A percentile compares a stretch with the other conserved stretches of the same genome.
Conservation (phyloP, 2,113 vertebrate genomes). For the Paramormyrops kingsleyae region DNA sequence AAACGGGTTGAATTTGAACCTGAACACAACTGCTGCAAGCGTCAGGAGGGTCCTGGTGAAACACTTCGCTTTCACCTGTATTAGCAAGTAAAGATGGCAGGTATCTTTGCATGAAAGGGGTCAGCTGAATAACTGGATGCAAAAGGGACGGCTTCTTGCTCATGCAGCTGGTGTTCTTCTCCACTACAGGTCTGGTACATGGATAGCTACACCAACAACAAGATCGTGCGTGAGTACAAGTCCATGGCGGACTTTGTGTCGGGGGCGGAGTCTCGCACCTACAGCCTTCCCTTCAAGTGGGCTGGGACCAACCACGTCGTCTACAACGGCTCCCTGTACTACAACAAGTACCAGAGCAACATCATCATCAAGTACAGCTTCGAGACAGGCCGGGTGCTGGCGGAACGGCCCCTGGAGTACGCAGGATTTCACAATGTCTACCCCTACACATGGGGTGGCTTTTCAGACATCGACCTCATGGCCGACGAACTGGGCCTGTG, state of each 20-base stretch:
- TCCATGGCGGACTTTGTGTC: constrained; percentile 83
- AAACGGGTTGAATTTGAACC: background rate
- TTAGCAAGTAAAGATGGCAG: background rate
- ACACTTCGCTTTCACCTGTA: background rate
- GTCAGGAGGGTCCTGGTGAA: background rate
- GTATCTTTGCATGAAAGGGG: background rate
- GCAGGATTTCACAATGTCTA: constrained; percentile 97
- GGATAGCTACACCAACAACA: constrained; percentile 96
- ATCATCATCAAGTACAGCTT: constrained; percentile 97
- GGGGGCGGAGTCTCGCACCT: constrained; percentile 86
- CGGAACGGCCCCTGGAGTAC: constrained; percentile 86
- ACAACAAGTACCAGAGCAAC: constrained; percentile 99
- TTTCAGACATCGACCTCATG: constrained; percentile 96
- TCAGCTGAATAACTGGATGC: background rate
- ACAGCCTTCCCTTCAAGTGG: constrained; percentile 97
- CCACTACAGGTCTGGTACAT: constrained; percentile 89
- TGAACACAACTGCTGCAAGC: background rate
- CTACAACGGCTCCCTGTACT: constrained; percentile 94
- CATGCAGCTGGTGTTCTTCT: constrained; percentile 12
- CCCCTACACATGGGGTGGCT: constrained; percentile 95
- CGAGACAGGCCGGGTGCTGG: constrained; percentile 77
- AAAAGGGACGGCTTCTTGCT: background rate
- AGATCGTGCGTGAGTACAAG: constrained; percentile 94
- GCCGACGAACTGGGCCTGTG: constrained; percentile 93
- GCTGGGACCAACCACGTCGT: constrained; percentile 96